Conservation (phyloP, 1,140 invertebrate species). For the Radopholus similis region DNA sequence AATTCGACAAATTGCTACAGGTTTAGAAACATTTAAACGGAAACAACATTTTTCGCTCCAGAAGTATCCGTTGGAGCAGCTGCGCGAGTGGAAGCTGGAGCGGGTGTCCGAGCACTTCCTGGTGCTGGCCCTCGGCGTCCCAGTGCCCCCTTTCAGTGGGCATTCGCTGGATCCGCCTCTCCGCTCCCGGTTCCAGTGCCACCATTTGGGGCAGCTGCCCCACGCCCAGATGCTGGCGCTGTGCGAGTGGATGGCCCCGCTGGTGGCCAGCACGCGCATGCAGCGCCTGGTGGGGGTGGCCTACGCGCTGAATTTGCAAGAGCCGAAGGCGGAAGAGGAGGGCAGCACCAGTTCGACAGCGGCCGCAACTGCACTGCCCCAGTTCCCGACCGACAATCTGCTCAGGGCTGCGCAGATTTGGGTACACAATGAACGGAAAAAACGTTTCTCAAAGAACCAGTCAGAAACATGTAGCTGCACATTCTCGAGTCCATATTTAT, state of each 20-base stretch:
- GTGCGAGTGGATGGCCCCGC: slow-evolving; percentile 65
- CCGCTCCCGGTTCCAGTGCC: slow-evolving; percentile 85
- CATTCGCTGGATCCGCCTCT: slow-evolving; percentile 91
- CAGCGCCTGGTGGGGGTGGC: slow-evolving; percentile 73
- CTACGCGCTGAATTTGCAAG: slow-evolving; percentile 69
- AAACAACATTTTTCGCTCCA: slow-evolving; percentile 56
- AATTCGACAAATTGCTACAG: slow-evolving; percentile 73
- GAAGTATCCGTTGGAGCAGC: slow-evolving; percentile 73
- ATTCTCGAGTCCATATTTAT: not conserved
- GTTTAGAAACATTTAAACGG: not conserved
- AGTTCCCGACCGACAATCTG: slow-evolving; percentile 84
- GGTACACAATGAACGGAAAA: too few relatives aligned
- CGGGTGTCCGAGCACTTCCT: slow-evolving; percentile 84
- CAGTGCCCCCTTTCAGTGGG: slow-evolving; percentile 79
- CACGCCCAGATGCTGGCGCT: slow-evolving; percentile 54
- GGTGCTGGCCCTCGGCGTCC: slow-evolving; percentile 82
- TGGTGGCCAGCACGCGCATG: slow-evolving; percentile 66
- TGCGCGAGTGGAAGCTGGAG: slow-evolving; percentile 80
- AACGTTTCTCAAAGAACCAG: too few relatives aligned
- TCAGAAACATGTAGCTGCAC: not conserved
- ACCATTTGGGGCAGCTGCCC: slow-evolving; percentile 69
- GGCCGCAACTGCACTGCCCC: slow-evolving; percentile 72
- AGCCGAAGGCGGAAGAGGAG: slow-evolving; percentile 65
- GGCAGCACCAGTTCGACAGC: not conserved
- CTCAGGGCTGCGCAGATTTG: slow-evolving; percentile 69